phyloP scores from a whole-genome alignment of 2,888 invertebrate genomes.

The Serripes groenlandicus region DNA sequence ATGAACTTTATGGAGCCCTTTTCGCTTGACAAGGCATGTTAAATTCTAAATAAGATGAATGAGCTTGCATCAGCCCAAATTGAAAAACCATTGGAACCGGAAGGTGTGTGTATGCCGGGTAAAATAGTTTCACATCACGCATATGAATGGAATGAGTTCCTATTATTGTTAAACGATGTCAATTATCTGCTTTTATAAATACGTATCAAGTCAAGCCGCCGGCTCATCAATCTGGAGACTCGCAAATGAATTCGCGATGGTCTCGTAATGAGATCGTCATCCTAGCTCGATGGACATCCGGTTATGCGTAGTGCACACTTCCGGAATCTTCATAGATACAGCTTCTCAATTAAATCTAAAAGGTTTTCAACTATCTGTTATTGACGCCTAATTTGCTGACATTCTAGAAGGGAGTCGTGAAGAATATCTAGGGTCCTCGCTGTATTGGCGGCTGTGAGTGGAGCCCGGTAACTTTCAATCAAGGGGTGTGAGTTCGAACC shows the following conservation, averaged over 20 bases:
- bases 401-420: neutral
- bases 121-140: constrained; percentile 51
- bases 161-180: constrained; percentile 49
- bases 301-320: constrained; percentile 47
- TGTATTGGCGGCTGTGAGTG: no score
- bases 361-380: constrained; percentile 50
- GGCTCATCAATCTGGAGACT: constrained; percentile 57
- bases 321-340: constrained; percentile 36
- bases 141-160: constrained; percentile 45
- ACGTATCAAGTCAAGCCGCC: constrained; percentile 29
- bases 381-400: constrained; percentile 11
- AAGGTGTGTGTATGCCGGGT: constrained; percentile 39
- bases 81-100: constrained; percentile 59
- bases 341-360: constrained; percentile 55
- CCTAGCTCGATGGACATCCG: constrained; percentile 55
- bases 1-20: no score
- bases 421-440: no score
- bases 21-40: no score
- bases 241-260: constrained; percentile 53
- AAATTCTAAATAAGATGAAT: constrained; percentile 52
- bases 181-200: constrained; percentile 52
- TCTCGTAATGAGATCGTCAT: constrained; percentile 63
- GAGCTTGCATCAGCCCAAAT: constrained; percentile 49
- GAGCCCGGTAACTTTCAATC: no score
- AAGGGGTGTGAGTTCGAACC: no score